Evolutionary conservation across 1,140 invertebrate species (phyloP), one percentile per base, ranked within the genome.

Genomic region (Acromyrmex charruanus): DNA sequence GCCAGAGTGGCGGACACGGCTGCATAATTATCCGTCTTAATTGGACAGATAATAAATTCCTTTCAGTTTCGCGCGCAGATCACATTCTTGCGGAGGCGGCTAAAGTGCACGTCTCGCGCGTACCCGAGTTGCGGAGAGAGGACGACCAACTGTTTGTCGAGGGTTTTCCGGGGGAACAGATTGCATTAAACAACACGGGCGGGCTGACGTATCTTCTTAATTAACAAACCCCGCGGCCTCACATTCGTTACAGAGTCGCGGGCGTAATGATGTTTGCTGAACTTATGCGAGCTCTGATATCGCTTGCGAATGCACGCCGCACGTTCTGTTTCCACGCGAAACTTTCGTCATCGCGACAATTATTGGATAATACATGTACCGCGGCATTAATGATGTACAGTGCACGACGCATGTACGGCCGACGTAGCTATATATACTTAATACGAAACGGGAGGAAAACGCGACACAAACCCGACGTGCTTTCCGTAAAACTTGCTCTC

Each of bases 1-100:
- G 35, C 65, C 21, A n/a, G 21, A 25, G 51, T 66, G 68, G 61
- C 21, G 81, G 44, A 35, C 75, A 79, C 66, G 74, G 53, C 66
- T 74, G 86, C 90, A 35, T 85, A 81, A 91, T 87, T 89, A 91
- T 91, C 84, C 84, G 74, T 91, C 87, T 87, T 87, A 90, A 89
- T 90, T 90, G 86, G 77, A 80, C 88, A 66, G 77, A 63, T 85
- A 89, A 90, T 90, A 89, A 90, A 90, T 90, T 89, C 84, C 88
- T 88, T 89, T 89, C 71, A 65, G 63, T 58, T 35, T 89, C 61
- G 55, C 87, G 63, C 88, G 63, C 58, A 80, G 88, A 88, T 82
- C 88, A 82, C 88, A 77, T 82, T 71, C 85, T 87, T 87, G 88
- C 71, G 68, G 66, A 25, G 21, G 25, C 16, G 39, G 51, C 80